These are phyloP conservation scores for Salmo trutta DNA, from an alignment of 2,797 vertebrate species.

Conservation along the genomic window DNA sequence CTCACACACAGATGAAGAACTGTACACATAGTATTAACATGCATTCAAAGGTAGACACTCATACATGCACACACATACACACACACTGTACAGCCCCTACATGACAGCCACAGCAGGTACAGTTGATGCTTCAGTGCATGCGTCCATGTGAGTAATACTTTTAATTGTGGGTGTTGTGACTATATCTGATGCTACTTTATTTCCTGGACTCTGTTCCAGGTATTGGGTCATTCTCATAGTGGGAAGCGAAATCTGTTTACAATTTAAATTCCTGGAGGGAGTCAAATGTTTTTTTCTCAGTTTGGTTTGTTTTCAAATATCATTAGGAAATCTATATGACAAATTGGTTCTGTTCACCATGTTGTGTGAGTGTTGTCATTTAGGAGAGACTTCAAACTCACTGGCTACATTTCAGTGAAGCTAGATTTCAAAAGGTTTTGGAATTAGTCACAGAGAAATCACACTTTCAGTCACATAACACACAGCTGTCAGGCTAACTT, in stretches of 20 bases:
- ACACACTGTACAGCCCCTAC: conserved; percentile 42
- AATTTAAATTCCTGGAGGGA: conserved; percentile 66
- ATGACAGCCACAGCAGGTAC: conserved; percentile 50
- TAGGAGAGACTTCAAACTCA: conserved; percentile 35
- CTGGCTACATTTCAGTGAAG: background rate
- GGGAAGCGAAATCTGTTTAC: conserved; percentile 68
- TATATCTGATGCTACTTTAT: conserved; percentile 64
- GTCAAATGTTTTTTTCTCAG: conserved; percentile 47
- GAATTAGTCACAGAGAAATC: background rate
- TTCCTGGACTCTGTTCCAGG: conserved; percentile 70
- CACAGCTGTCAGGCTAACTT: background rate
- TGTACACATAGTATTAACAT: background rate
- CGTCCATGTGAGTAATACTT: conserved; percentile 76
- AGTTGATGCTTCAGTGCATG: conserved; percentile 68
- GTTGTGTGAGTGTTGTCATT: conserved; percentile 38
- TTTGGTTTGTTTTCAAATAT: conserved; percentile 51
- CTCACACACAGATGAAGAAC: conserved; percentile 11
- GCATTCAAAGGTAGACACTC: background rate
- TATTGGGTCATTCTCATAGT: conserved; percentile 70
- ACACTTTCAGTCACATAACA: background rate
- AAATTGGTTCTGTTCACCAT: conserved; percentile 50
- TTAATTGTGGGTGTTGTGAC: conserved; percentile 77
- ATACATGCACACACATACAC: conserved; percentile 7
- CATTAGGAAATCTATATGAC: conserved; percentile 53
- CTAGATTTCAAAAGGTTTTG: background rate